Conservation (phyloP, 2,888 invertebrate genomes). For the Polydrusus pterygomalis region DNA sequence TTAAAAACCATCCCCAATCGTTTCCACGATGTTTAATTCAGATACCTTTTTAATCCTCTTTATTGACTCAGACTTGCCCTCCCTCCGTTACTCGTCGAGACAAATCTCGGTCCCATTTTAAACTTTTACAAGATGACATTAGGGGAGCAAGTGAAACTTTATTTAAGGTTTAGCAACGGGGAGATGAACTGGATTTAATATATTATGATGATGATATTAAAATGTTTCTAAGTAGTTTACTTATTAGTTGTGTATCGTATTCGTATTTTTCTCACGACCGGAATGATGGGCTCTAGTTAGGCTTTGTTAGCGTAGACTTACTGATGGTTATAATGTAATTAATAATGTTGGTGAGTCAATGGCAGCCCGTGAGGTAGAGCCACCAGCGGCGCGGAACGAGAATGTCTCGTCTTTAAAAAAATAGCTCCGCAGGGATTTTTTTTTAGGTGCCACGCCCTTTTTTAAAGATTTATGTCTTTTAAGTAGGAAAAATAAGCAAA, state of each 20-base stretch:
- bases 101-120: slow-evolving; percentile 28
- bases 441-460: too few species aligned
- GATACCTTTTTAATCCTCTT: slow-evolving; percentile 15
- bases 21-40: slow-evolving; percentile 8
- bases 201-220: slow-evolving; percentile 7
- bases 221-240: slow-evolving; percentile 7
- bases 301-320: too few species aligned
- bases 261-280: too few species aligned
- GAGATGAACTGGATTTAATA: slow-evolving; percentile 6
- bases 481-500: too few species aligned
- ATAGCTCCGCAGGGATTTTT: too few species aligned
- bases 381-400: too few species aligned
- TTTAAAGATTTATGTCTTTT: too few species aligned
- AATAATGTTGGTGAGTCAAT: too few species aligned
- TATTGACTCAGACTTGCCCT: slow-evolving; percentile 19
- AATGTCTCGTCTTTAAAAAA: too few species aligned
- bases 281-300: too few species aligned
- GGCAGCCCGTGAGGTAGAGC: too few species aligned
- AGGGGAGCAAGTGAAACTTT: slow-evolving; percentile 15
- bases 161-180: neutral
- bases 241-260: neutral
- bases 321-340: too few species aligned
- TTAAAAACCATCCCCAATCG: neutral
- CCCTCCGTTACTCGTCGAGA: neutral
- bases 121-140: slow-evolving; percentile 36